phyloP scores from a whole-genome alignment of 2,888 invertebrate genomes.

The Blastobasis adustella region DNA sequence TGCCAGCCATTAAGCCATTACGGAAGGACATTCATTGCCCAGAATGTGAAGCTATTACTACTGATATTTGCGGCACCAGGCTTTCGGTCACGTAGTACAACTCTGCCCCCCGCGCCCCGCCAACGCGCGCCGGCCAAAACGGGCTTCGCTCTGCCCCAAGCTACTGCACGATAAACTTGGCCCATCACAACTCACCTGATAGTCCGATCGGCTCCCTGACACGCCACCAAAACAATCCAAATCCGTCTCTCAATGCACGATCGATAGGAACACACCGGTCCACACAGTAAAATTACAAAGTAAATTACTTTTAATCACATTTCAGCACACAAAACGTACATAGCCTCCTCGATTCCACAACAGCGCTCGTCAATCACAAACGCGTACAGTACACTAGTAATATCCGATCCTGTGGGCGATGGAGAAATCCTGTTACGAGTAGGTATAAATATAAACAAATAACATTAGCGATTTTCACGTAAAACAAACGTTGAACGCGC shows the following conservation, averaged over 20 bases:
- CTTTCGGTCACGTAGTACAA: constrained; percentile 10
- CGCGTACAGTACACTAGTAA: constrained; percentile 49
- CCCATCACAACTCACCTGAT: constrained; percentile 41
- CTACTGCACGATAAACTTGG: constrained; percentile 9
- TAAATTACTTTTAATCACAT: constrained; percentile 71
- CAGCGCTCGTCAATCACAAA: neutral
- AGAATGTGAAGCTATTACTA: constrained; percentile 59
- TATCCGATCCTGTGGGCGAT: constrained; percentile 42
- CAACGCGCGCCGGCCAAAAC: constrained; percentile 7
- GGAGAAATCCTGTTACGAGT: constrained; percentile 43
- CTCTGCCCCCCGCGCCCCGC: constrained; percentile 14
- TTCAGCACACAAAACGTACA: constrained; percentile 63
- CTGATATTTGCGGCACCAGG: constrained; percentile 25
- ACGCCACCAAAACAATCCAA: constrained; percentile 57
- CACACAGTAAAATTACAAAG: constrained; percentile 67
- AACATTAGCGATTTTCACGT: constrained; percentile 60
- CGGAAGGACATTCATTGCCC: constrained; percentile 63
- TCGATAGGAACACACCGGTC: constrained; percentile 54
- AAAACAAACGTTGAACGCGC: constrained; percentile 45
- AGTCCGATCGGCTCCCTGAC: constrained; percentile 31
- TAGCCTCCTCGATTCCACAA: constrained; percentile 42
- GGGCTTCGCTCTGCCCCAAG: too few relatives aligned
- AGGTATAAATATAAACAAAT: constrained; percentile 58
- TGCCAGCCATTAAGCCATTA: constrained; percentile 64
- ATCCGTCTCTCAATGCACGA: constrained; percentile 58